Base-by-base conservation (phyloP, 2,888 invertebrate species). In the Drosophila nr. perissopoda region DNA sequence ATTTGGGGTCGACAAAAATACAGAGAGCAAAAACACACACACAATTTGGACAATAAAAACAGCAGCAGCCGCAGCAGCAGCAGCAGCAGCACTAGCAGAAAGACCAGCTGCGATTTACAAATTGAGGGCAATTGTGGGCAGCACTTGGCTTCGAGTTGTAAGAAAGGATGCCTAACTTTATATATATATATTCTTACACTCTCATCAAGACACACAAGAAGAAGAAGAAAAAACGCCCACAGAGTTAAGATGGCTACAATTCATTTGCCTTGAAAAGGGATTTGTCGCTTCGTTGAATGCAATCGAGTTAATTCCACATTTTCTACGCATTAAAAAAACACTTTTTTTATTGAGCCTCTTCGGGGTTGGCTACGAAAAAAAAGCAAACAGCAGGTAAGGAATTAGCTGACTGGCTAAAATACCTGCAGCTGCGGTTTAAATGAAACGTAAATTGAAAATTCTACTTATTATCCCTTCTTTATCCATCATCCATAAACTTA, bases 301-400 rank as follows among this genome's bases (percentile, higher is more conserved):
- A 79, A 83, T 72, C 67, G 70, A 86, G 72, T 86, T 84, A 84
- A 89, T 88, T 88, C 83, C 83, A 65, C 80, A 70, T 85, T 85
- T 76, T 64, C 16, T 68, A 64, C 63, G 57, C 78, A 70, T 74
- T 74, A 67, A 51, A 65, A 61, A 67, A 71, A 70, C 66, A 48
- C 71, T 65, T 76, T 65, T 65, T 65, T 65, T 21, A 59, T 73
- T 34, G 61, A 52, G 46, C 54, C 54, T 56, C 54, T 21, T 48
- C 59, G 66, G 60, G 49, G 11, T 36, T 31, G 11, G 25, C 33
- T 16, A 18, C 16, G 4, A 16, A 33, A 18, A 27, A 54, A 42
- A 6, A 21, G 21, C 27, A 40, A 27, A 16, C n/a, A 49, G 21
- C 53, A 27, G 13, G 38, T 18, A n/a, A 27, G 48, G 21, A n/a